Evolutionary conservation across 2,888 invertebrate species (phyloP), one percentile per base, ranked within the genome.

Genomic region (Lampropteryx suffumata): DNA sequence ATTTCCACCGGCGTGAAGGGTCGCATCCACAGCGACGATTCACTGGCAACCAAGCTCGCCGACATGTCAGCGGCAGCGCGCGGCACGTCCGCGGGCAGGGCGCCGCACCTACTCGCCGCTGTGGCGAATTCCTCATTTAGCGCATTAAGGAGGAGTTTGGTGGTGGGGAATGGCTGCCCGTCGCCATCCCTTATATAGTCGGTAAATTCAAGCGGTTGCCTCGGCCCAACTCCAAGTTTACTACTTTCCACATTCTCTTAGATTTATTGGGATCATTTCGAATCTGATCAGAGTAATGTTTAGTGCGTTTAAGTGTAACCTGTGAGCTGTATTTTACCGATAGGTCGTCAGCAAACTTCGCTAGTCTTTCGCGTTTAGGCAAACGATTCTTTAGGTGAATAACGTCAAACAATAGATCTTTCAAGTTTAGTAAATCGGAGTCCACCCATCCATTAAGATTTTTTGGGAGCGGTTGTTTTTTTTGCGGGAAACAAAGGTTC

Each of bases 171-270:
- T 1, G 36, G 29, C 5, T 3, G 1, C n/a, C 35, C 35, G 3
- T 21, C 9, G 0, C 7, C 1, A 6, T 36, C 17, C 4, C 28
- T n/a, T 1, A 44, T 3, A 5, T 17, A 9, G 8, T 44, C 43
- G 8, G 41, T 46, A 7, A 11, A 46, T 3, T 45, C 46, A 3
- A 33, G 3, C 51, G 41, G 8, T 14, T 37, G 1, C 27, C 33
- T 1, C 46, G 45, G 0, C 41, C 45, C 0, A 41, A n/a, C 10
- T 51, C 51, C 0, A 35, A 13, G 10, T 42, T 51, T 2, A 51
- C 33, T 0, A 51, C 13, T 1, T 11, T 9, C 51, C 46, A 51
- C 51, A 51, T 51, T 9, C 51, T 27, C 14, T 30, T 41, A 0
- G 34, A 11, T 7, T 48, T 48, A 10, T 48, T 48, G 0, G 45